Evolutionary conservation across 2,797 vertebrate genomes (phyloP).

Genomic region (Lacerta agilis): DNA sequence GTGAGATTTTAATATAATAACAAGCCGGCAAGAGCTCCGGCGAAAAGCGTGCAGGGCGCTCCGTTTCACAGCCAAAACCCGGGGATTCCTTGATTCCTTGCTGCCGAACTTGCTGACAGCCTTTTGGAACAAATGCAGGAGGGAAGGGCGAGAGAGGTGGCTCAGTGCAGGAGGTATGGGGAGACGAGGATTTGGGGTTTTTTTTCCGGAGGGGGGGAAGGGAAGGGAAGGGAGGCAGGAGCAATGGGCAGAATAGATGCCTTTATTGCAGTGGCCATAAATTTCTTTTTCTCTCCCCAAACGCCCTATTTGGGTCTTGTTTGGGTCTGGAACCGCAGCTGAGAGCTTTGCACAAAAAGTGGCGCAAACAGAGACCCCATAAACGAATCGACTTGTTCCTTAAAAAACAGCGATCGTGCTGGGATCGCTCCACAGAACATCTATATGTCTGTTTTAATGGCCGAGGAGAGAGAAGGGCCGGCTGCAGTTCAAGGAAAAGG

Average conservation of each 20-base stretch:
- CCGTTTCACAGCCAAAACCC: neutral
- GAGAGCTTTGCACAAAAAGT: neutral
- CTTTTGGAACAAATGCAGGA: neutral
- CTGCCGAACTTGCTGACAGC: neutral
- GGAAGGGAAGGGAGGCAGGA: neutral
- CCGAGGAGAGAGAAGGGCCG: slow-evolving; percentile 17
- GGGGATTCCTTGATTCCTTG: neutral
- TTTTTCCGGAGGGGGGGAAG: no score
- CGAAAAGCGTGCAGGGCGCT: neutral
- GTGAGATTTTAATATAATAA: neutral
- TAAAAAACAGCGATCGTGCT: no score
- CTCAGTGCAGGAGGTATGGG: neutral
- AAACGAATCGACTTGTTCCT: no score
- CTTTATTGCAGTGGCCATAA: slow-evolving; percentile 75
- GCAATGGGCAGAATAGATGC: slow-evolving; percentile 37
- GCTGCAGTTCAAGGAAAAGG: neutral
- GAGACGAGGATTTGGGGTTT: neutral
- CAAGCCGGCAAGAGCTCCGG: neutral
- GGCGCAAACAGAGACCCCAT: slow-evolving; percentile 10
- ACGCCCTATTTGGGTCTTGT: neutral
- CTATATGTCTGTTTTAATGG: neutral
- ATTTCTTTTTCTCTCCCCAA: slow-evolving; percentile 42
- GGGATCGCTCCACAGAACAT: neutral
- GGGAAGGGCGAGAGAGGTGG: neutral
- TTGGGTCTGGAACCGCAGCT: neutral